These are phyloP conservation scores for Microplitis demolitor DNA, from an alignment of 1,140 invertebrate genomes.

Conservation along the genomic window DNA sequence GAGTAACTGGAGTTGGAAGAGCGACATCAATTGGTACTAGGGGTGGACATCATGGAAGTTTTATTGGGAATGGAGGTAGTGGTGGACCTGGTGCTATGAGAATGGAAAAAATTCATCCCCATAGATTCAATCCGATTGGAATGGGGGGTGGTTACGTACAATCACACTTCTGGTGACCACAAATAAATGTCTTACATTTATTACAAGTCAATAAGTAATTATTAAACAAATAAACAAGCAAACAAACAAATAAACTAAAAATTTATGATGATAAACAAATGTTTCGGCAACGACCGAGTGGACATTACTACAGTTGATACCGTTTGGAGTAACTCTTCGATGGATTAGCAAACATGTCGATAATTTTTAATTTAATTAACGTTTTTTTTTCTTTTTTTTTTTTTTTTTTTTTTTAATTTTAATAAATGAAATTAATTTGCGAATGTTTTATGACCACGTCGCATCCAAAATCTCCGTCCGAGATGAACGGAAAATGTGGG, in stretches of 20 bases:
- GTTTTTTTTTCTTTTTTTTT: background rate
- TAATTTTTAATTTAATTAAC: background rate
- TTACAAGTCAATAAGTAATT: background rate
- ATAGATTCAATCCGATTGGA: constrained; percentile 59
- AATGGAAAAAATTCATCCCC: constrained; percentile 60
- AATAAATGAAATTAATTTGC: background rate
- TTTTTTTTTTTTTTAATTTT: background rate
- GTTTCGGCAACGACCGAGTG: no score
- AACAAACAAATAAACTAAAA: background rate
- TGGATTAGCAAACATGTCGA: background rate
- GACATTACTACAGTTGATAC: background rate
- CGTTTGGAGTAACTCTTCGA: background rate
- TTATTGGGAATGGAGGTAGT: constrained; percentile 44
- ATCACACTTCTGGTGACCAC: constrained; percentile 59
- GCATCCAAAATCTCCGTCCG: background rate
- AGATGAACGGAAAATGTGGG: background rate
- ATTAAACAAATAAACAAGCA: background rate
- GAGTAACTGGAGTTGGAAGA: constrained; percentile 27
- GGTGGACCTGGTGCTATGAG: constrained; percentile 59
- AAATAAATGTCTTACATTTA: background rate
- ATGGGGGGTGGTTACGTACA: constrained; percentile 59
- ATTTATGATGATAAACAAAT: background rate
- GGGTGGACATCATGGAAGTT: constrained; percentile 48
- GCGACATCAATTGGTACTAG: constrained; percentile 40
- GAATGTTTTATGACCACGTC: background rate